Evolutionary conservation across 2,113 vertebrate genomes (phyloP), one percentile per base, ranked within the genome.

Genomic region (Amia ocellicauda): DNA sequence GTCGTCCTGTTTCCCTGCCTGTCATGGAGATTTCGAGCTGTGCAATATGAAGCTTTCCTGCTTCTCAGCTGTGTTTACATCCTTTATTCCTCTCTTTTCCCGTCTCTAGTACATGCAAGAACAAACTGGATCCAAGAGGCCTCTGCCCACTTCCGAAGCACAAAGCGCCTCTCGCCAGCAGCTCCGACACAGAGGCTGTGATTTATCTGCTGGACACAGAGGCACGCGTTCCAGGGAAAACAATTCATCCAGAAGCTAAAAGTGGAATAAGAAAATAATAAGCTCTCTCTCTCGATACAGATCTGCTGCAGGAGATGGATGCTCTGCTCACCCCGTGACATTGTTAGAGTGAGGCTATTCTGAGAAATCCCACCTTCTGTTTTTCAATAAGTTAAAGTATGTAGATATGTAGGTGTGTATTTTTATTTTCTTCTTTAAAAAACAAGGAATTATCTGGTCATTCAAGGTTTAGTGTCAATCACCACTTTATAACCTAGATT

Each of bases 201-300:
- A 59, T 69, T 60, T 66, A 64, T 67, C 57, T 26, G 42, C 22
- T 43, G 24, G 3, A 58, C 31, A 45, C 61, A 52, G 65, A 53
- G 51, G 36, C 31, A 36, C 23, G 17, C 22, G 57, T 54, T 36
- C 60, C 60, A 51, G 52, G 40, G 5, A 47, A 45, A 57, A 19
- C 49, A 31, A 61, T 63, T 64, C 10, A 59, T 56, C 64, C 40
- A 36, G 2, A 11, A 49, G 36, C 45, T 27, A 61, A 62, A 69
- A 58, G 61, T 58, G 23, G 60, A 70, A 50, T 27, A 17, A 9
- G 13, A 49, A 42, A 58, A 68, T 29, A 24, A 40, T 8, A 11
- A 31, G 26, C 56, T 13, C 29, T 47, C 16, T 23, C 23, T 20
- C 16, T 8, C 22, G 27, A 41, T 62, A 27, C 19, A 49, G 36